Evolutionary conservation across 1,140 invertebrate genomes (phyloP).

Genomic region (Meloidogyne floridensis): DNA sequence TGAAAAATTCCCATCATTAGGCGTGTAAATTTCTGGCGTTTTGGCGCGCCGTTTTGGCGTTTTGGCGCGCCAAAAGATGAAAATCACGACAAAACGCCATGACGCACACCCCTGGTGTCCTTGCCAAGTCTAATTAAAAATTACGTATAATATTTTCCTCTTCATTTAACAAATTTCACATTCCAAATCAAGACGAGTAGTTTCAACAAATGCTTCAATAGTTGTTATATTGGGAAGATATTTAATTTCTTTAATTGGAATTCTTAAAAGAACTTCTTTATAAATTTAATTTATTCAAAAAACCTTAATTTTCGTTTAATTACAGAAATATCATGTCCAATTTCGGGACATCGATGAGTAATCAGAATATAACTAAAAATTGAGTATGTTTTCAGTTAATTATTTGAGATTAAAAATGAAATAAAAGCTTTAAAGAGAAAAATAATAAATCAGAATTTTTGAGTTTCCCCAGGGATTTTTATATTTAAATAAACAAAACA

Average conservation of each 20-base stretch:
- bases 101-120: too few species aligned
- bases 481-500: too few species aligned
- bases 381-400: too few species aligned
- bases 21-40: too few species aligned
- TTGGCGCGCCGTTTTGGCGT: too few species aligned
- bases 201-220: conserved; percentile 6
- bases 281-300: not conserved
- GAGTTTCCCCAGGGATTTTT: too few species aligned
- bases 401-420: too few species aligned
- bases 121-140: not conserved
- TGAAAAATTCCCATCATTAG: too few species aligned
- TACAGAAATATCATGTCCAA: conserved; percentile 31
- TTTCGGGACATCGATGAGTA: conserved; percentile 18
- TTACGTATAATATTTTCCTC: not conserved
- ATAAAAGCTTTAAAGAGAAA: too few species aligned
- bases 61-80: too few species aligned
- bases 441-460: too few species aligned
- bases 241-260: conserved; percentile 19
- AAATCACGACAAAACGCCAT: too few species aligned
- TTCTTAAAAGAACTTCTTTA: not conserved
- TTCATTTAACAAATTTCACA: conserved; percentile 12
- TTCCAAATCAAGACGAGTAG: conserved; percentile 14
- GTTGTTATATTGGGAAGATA: conserved; percentile 1
- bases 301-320: conserved; percentile 25
- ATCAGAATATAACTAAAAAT: conserved; percentile 15